Evolutionary conservation across 23 tunicate species (phyloP), one percentile per base, ranked within the genome.

Genomic region (Phallusia fumigata): DNA sequence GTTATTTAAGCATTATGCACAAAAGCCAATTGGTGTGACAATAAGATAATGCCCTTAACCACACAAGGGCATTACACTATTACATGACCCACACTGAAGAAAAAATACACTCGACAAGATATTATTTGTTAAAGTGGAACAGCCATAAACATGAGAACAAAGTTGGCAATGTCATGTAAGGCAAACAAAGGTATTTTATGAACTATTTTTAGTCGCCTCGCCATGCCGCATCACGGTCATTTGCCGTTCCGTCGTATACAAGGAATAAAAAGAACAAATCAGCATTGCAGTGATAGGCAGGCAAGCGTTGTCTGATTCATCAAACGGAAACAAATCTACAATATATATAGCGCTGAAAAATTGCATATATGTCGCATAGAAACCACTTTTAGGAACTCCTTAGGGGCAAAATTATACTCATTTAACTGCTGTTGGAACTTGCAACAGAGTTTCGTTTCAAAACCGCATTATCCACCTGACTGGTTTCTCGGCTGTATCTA

Each of bases 281-380:
- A 58, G 69, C 69, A 58, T 58, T 58, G 28, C 69, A 58, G 8
- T 22, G 69, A 22, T 58, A 58, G 28, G 26, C 26, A 58, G 26
- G 69, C 69, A 40, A 40, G 47, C 47, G 5, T 40, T 40, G 47
- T 40, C 47, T 10, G 10, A 40, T 40, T 40, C 10, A 40, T 5
- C 47, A 40, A 10, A 11, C 11, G 26, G 28, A 58, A 21, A 58
- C 28, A 58, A 58, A 58, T 58, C 15, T 58, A 58, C 69, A 58
- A 22, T 24, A 58, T 24, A 58, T 21, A 6, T 21, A 21, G 13
- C 8, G 13, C 15, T 3, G 28, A 13, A 58, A 58, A 58, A 24
- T 58, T 58, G 69, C 69, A 58, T 58, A 58, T 58, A 58, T 58
- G 69, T 58, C 69, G 69, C 69, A 58, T 21, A 58, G 15, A 58